These are phyloP conservation scores for Leucosticte australis DNA, from an alignment of 2,113 vertebrate genomes.

Conservation along the genomic window DNA sequence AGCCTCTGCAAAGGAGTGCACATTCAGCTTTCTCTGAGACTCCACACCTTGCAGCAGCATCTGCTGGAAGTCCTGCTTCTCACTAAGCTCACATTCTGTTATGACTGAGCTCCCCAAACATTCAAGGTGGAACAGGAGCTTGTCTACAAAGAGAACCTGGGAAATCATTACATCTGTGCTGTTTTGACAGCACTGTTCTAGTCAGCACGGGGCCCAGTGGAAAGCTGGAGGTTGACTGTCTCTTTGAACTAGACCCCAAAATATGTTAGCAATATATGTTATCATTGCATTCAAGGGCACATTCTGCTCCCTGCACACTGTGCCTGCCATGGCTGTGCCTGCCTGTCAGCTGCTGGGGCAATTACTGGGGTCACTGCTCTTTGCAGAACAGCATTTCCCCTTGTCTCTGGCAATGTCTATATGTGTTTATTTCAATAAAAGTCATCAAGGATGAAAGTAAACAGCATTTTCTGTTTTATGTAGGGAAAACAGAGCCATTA, in stretches of 20 bases:
- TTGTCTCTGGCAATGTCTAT: not conserved
- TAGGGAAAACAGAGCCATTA: not conserved
- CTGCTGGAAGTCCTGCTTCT: not conserved
- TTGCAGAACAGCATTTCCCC: not conserved
- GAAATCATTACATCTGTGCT: no score
- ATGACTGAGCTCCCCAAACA: not conserved
- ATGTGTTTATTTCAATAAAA: not conserved
- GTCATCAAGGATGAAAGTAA: not conserved
- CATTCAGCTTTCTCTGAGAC: not conserved
- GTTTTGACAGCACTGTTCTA: not conserved
- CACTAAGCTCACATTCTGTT: not conserved
- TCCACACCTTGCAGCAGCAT: not conserved
- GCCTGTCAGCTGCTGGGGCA: not conserved
- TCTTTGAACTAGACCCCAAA: not conserved
- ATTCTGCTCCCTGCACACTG: not conserved
- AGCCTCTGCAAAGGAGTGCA: not conserved
- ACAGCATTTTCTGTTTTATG: not conserved
- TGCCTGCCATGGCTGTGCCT: not conserved
- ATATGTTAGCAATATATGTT: fast-evolving
- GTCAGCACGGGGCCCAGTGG: not conserved
- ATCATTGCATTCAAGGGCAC: not conserved
- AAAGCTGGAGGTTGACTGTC: not conserved
- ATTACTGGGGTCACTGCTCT: not conserved
- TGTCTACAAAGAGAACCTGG: fast-evolving
- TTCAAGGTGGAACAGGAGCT: not conserved